These are phyloP conservation scores for Folsomia manolachei DNA, from an alignment of 2,888 invertebrate genomes.

Conservation along the genomic window DNA sequence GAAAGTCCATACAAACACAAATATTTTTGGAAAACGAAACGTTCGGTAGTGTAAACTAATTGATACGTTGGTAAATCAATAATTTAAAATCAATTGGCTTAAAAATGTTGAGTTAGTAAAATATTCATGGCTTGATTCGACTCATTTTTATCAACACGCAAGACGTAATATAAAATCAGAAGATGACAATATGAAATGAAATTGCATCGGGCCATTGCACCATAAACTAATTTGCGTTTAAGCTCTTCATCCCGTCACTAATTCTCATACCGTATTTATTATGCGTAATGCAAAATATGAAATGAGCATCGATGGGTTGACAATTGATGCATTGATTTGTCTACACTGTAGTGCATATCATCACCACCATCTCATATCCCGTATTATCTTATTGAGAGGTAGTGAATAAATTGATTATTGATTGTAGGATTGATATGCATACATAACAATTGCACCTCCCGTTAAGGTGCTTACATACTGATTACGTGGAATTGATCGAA, in stretches of 20 bases:
- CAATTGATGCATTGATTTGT: conserved; percentile 1
- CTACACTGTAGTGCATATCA: not conserved
- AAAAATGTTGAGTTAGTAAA: too few relatives aligned
- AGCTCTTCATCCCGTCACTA: not conserved
- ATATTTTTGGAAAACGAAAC: not conserved
- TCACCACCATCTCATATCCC: not conserved
- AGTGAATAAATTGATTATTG: not conserved
- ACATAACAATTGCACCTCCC: not conserved
- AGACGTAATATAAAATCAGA: too few relatives aligned
- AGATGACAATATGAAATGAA: too few relatives aligned
- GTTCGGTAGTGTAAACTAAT: not conserved
- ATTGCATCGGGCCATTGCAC: too few relatives aligned
- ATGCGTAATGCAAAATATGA: not conserved
- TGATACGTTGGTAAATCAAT: not conserved
- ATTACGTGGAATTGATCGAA: not conserved
- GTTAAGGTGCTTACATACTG: not conserved
- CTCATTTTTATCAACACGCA: too few relatives aligned
- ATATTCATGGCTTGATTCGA: too few relatives aligned
- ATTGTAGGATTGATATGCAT: not conserved
- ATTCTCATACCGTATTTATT: not conserved
- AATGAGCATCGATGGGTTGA: not conserved
- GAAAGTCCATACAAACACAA: not conserved
- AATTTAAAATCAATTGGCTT: not conserved
- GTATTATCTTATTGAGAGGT: not conserved
- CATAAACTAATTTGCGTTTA: not conserved